phyloP scores from a whole-genome alignment of 1,140 invertebrate species.

The Caenorhabditis brenneri region DNA sequence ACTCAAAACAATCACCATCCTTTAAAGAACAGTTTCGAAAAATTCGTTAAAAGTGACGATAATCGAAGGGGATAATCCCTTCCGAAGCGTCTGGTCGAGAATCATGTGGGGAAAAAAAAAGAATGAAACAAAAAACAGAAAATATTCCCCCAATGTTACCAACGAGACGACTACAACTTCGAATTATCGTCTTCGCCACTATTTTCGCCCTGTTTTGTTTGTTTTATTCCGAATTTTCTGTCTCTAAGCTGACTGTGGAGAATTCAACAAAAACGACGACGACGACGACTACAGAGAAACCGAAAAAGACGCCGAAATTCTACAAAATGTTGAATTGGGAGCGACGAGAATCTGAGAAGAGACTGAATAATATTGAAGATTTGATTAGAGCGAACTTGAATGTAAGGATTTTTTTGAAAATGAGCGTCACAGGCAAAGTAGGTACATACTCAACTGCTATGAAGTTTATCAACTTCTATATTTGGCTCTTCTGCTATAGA shows the following conservation, averaged over 20 bases:
- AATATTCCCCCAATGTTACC: not conserved
- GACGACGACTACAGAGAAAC: not conserved
- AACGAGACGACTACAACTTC: not conserved
- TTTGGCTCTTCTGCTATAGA: too few species aligned
- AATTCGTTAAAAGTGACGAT: not conserved
- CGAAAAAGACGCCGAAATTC: not conserved
- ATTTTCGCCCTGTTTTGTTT: not conserved
- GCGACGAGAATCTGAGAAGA: not conserved
- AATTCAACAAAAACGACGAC: not conserved
- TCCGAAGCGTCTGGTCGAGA: not conserved
- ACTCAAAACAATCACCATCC: too few species aligned
- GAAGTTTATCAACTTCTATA: too few species aligned
- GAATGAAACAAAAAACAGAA: not conserved
- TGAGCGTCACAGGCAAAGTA: too few species aligned
- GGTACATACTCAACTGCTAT: too few species aligned
- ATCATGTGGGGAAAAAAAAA: not conserved
- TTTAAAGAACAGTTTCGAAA: slow-evolving; percentile 24
- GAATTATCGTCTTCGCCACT: not conserved
- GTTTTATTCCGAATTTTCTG: not conserved
- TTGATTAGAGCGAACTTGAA: not conserved
- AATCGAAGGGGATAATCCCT: too few species aligned
- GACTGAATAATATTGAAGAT: not conserved
- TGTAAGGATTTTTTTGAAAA: not conserved
- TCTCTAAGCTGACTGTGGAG: not conserved
- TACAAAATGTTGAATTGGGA: slow-evolving; percentile 27